Percentiles rank a stretch among this genome's conserved stretches.
These are phyloP conservation scores for Ochotona curzoniae DNA, from an alignment of 2,113 vertebrate species.

Conservation along the genomic window DNA sequence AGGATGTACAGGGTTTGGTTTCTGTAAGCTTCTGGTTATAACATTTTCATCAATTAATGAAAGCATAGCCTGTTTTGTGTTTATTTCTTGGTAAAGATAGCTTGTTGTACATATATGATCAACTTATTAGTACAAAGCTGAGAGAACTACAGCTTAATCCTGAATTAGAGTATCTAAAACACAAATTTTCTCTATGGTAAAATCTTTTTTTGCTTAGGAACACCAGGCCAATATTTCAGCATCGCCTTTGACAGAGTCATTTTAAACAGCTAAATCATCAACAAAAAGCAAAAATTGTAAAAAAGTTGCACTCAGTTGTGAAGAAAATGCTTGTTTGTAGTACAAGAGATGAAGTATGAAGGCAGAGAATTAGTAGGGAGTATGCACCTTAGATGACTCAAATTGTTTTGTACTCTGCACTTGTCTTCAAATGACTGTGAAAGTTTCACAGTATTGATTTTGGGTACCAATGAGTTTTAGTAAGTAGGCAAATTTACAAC, in stretches of 20 bases:
- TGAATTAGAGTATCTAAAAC: not conserved
- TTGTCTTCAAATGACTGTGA: not conserved
- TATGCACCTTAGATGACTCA: not conserved
- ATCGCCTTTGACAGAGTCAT: not conserved
- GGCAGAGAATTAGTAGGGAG: not conserved
- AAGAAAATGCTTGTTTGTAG: not conserved
- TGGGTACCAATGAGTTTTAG: constrained; percentile 9
- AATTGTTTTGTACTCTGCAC: not conserved
- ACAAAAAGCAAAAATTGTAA: not conserved
- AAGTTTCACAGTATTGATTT: not conserved
- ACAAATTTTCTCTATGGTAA: not conserved
- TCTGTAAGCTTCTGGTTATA: not conserved
- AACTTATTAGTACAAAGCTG: not conserved
- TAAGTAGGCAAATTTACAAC: not conserved
- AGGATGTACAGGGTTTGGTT: not conserved
- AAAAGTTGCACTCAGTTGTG: not conserved
- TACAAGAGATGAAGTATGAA: not conserved
- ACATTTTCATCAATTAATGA: not conserved
- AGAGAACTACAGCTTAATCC: not conserved
- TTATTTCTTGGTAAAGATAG: constrained; percentile 16
- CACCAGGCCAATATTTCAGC: not conserved
- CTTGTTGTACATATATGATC: not conserved
- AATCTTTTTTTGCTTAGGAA: not conserved
- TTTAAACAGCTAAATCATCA: constrained; percentile 26
- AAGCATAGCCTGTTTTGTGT: not conserved